Base-by-base conservation (phyloP, 1,140 invertebrate species). In the Plectrocnemia conspersa region DNA sequence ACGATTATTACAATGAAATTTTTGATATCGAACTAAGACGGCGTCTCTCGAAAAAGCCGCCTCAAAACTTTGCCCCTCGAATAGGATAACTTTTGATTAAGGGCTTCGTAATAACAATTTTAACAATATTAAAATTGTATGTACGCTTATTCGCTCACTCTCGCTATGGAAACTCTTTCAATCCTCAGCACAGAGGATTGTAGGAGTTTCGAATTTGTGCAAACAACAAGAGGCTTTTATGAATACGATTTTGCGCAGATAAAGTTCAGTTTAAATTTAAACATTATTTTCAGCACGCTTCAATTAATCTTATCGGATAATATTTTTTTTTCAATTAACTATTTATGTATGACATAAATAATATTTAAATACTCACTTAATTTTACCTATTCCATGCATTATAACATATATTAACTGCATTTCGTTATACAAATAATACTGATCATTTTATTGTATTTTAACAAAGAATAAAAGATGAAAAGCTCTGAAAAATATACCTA, bases 91-190 rank as follows among this genome's bases (percentile, higher is more conserved):
- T 54, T 59, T 59, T 59, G 45, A 59, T 52, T 55, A 52, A 59
- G 56, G 45, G 48, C 54, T 59, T 47, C 54, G 56, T 59, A 55
- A 55, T 59, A 59, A 59, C 56, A 59, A 56, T 56, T 47, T 56
- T 53, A 52, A 36, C 47, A 52, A 59, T 59, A 59, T 59, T 59
- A 59, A 54, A 59, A 54, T n/a, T 50, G 5, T 48, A 36, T 32
- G 40, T 29, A 13, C 7, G 3, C 19, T 19, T 2, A 29, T n/a
- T 7, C 27, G n/a, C 27, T 7, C 27, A 29, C 27, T 7, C 27
- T 7, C 27, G 22, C 24, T 13, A 38, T 38, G 35, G 10, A 9
- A 10, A 4, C 10, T 10, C 35, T 15, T 16, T 15, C 7, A 5
- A 13, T 13, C 35, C 35, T 16, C 18, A 13, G 5, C 5, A 6